Evolutionary conservation across 1,140 invertebrate genomes (phyloP), one percentile per base, ranked within the genome.

Genomic region (Frieseomelitta varia): DNA sequence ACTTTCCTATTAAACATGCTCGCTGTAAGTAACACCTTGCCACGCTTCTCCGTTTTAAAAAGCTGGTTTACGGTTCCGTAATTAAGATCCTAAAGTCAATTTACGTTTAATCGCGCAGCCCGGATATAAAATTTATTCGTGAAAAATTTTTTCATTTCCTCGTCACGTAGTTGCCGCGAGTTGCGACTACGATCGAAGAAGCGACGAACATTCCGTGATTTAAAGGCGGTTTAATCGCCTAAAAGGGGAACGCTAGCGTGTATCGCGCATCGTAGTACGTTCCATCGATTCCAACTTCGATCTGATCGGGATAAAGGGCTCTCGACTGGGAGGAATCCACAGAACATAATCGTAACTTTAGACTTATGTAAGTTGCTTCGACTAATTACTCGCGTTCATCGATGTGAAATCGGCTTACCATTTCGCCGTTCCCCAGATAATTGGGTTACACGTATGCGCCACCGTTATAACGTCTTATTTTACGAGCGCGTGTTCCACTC

Each of bases 351-450:
- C 82, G 65, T 78, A 83, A 83, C 55, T 79, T 47, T 19, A 10
- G 47, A 73, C 68, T 51, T 79, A 21, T 0, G 65, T 67, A 63
- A 67, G 68, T 69, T 79, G 56, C 78, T 84, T 79, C 82, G 68
- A 79, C 67, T 72, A 79, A 84, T 84, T 84, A 73, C 56, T 78
- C 53, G 55, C 81, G 80, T 65, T 71, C 61, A 34, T 34, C 76
- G 56, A 47, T 21, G 77, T 15, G 76, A 84, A 79, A 72, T 79
- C 56, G 56, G 47, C 79, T 84, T 72, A 65, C 68, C 76, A 79
- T 47, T 27, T 30, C 53, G 30, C 55, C n/a, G 61, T 56, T 51
- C 55, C 27, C 51, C 21, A 24, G 55, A 34, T 83, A 83, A 83
- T 83, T 74, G 63, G 75, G 65, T 83, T 78, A 71, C 74, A 34